Base-by-base conservation (phyloP, 2,797 vertebrate species). In the Pseudocheirus occidentalis region DNA sequence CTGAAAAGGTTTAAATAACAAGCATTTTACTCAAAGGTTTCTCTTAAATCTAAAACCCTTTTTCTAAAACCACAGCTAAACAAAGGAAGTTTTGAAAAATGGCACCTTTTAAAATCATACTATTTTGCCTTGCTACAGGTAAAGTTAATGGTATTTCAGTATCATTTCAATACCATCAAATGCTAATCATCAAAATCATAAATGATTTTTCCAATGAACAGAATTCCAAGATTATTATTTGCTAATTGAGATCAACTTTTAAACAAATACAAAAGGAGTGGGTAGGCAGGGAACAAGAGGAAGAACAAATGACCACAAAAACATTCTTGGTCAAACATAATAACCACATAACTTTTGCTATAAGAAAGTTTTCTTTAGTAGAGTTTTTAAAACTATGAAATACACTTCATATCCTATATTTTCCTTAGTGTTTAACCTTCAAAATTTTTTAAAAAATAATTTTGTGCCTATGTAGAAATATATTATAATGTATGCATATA, bases 1-100 rank as follows among this genome's bases (percentile, higher is more conserved):
- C 97, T 96, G 66, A 90, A 94, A 96, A 92, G 91, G 95, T 91
- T 96, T 94, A 95, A 90, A 91, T 94, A 95, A 95, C 93, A 96
- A 95, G 93, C 28, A 55, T 46, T 97, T 89, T 56, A 28, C 96
- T 97, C 90, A 97, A 95, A 92, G 55, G 3, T 90, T 93, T 95
- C 34, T 92, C 87, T 98, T 97, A 92, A 95, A 2, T 94, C 90
- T 90, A 55, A 54, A 90, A 91, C 90, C 58, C 24, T 95, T 95
- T 55, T 81, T 21, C 59, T 96, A 91, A 93, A 96, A 92, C 52
- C 9, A 93, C 94, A 97, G 55, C 73, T 93, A 93, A 97, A 93
- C 90, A 96, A 95, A 95, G 62, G 91, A 31, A 94, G 5, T n/a
- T 96, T 95, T 96, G 90, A 96, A 96, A 96, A 59, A 0, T 62